phyloP scores from a whole-genome alignment of 37 sponge, comb jelly and placozoan species.

The Spongilla lacustris region DNA sequence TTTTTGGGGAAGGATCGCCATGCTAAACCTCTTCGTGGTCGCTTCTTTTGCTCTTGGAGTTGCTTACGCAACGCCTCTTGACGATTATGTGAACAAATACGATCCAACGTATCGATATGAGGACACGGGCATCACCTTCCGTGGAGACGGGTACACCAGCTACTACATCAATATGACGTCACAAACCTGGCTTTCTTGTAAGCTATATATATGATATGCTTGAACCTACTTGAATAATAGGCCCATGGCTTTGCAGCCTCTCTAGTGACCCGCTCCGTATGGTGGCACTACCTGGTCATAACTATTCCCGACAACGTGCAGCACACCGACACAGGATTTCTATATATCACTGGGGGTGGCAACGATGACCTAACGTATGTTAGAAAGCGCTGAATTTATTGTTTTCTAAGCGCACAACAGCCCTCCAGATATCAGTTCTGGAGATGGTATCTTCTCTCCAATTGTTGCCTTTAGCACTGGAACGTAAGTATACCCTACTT shows the following conservation, averaged over 20 bases:
- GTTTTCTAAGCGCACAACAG: background rate
- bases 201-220: background rate
- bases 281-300: conserved; percentile 89
- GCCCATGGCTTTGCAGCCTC: conserved; percentile 21
- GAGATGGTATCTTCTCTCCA: conserved; percentile 38
- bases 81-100: conserved; percentile 89
- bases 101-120: conserved; percentile 76
- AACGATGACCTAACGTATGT: conserved; percentile 54
- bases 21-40: background rate
- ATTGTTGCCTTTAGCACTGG: conserved; percentile 40
- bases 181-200: conserved; percentile 85
- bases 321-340: conserved; percentile 68
- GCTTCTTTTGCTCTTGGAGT: background rate
- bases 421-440: conserved; percentile 19
- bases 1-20: background rate
- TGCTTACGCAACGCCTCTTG: conserved; percentile 66
- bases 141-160: conserved; percentile 68
- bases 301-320: conserved; percentile 76
- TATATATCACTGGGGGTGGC: conserved; percentile 88
- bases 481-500: conserved; percentile 33
- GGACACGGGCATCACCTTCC: conserved; percentile 42
- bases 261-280: conserved; percentile 61
- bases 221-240: background rate
- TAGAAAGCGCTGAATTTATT: background rate
- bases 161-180: conserved; percentile 93